Conservation (phyloP, 2,888 invertebrate genomes). For the Aphrophora alni region DNA sequence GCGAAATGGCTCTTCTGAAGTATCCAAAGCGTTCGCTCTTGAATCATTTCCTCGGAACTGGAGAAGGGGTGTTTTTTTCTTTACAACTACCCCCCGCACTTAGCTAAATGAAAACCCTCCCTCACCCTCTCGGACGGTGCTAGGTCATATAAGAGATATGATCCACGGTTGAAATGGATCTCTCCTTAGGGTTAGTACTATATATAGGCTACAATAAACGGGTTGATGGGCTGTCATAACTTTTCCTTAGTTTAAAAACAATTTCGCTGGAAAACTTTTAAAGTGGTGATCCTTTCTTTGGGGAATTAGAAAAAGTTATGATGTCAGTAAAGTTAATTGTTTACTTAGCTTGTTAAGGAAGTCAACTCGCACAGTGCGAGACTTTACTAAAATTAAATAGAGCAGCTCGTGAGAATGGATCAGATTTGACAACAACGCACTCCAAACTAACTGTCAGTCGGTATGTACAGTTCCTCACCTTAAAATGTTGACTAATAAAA, state of each 20-base stretch:
- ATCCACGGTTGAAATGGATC: background rate
- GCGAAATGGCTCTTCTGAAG: too few species aligned
- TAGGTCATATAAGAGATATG: background rate
- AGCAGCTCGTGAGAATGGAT: too few species aligned
- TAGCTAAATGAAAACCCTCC: background rate
- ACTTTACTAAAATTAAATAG: too few species aligned
- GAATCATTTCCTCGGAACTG: background rate
- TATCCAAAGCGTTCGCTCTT: background rate
- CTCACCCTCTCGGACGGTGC: background rate
- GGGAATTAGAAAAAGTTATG: background rate
- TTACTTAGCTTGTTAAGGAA: too few species aligned
- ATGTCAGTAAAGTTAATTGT: background rate
- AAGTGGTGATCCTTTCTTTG: background rate
- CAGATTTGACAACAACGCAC: too few species aligned
- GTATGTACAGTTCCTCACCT: too few species aligned
- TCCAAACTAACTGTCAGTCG: too few species aligned
- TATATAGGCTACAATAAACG: background rate
- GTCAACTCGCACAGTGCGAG: too few species aligned
- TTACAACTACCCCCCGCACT: background rate
- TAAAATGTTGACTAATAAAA: too few species aligned
- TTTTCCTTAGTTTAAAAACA: background rate
- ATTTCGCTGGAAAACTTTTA: background rate
- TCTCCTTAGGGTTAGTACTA: background rate
- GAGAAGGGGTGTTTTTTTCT: background rate
- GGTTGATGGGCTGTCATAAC: background rate